Evolutionary conservation across 1,140 invertebrate genomes (phyloP).

Genomic region (Lepeophtheirus salmonis): DNA sequence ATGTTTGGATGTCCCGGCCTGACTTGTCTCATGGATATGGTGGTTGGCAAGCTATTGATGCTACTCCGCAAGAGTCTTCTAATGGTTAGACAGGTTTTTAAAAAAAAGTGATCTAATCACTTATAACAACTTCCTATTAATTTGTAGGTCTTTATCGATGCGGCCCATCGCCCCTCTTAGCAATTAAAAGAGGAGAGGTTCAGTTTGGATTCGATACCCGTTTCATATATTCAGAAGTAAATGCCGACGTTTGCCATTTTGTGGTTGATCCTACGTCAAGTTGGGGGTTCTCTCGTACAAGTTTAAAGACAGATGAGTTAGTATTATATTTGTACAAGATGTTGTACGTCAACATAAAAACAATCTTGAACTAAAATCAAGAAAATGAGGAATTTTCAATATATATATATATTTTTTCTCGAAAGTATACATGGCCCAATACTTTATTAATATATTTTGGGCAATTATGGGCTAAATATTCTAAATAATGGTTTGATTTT

Average conservation of each 20-base stretch:
- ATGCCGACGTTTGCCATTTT: slow-evolving; percentile 51
- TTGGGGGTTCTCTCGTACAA: slow-evolving; percentile 35
- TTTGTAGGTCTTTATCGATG: slow-evolving; percentile 28
- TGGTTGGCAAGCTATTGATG: slow-evolving; percentile 83
- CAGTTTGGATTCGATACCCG: slow-evolving; percentile 49
- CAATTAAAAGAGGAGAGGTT: slow-evolving; percentile 49
- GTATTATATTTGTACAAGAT: neutral
- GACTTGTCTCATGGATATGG: slow-evolving; percentile 32
- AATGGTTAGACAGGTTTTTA: slow-evolving; percentile 29
- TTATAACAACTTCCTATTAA: neutral
- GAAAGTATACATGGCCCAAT: too few species aligned
- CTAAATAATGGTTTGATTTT: too few species aligned
- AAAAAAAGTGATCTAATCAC: too few species aligned
- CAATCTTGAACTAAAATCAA: too few species aligned
- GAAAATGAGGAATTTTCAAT: too few species aligned
- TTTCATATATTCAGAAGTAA: slow-evolving; percentile 57
- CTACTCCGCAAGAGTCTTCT: slow-evolving; percentile 66
- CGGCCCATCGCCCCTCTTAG: slow-evolving; percentile 42
- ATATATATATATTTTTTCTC: too few species aligned
- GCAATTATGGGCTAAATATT: too few species aligned
- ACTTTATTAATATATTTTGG: too few species aligned
- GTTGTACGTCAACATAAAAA: neutral
- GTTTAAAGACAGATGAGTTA: slow-evolving; percentile 44
- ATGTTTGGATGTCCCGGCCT: slow-evolving; percentile 55
- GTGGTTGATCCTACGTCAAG: slow-evolving; percentile 38